Conservation (phyloP, 2,113 vertebrate species). For the Nematolebias whitei region DNA sequence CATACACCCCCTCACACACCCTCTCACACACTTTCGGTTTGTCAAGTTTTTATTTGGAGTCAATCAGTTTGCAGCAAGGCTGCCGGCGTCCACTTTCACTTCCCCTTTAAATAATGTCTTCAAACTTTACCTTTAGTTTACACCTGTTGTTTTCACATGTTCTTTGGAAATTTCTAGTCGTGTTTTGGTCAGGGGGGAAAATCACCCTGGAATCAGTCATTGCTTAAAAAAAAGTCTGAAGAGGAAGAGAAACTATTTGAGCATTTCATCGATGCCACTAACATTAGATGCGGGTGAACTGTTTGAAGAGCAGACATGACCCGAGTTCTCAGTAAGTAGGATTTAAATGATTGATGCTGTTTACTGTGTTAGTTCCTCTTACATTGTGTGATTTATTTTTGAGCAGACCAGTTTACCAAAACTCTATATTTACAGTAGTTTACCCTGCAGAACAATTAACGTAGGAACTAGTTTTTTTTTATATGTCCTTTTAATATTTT, state of each 20-base stretch:
- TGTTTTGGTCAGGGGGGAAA: neutral
- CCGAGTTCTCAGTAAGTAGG: neutral
- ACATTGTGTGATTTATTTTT: too few relatives aligned
- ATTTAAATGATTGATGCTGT: too few relatives aligned
- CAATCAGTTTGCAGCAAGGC: neutral
- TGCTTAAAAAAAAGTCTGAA: neutral
- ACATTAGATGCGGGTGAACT: neutral
- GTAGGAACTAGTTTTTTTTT: too few relatives aligned
- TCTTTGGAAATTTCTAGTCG: constrained; percentile 3
- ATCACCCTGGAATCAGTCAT: neutral
- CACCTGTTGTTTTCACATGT: constrained; percentile 69
- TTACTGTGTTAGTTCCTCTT: too few relatives aligned
- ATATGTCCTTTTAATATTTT: too few relatives aligned
- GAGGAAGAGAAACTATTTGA: constrained; percentile 18
- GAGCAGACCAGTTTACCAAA: too few relatives aligned
- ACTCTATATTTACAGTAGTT: too few relatives aligned
- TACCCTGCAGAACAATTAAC: too few relatives aligned
- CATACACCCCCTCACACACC: constrained; percentile 17
- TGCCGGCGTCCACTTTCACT: constrained; percentile 54
- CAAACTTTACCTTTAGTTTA: constrained; percentile 25
- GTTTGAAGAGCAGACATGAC: neutral
- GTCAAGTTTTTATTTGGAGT: constrained; percentile 9
- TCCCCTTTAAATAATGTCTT: constrained; percentile 17
- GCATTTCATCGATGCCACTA: neutral
- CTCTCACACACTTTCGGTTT: constrained; percentile 46